Conservation (phyloP, 35 echinoderm and acorn worm species). For the Apostichopus japonicus region DNA sequence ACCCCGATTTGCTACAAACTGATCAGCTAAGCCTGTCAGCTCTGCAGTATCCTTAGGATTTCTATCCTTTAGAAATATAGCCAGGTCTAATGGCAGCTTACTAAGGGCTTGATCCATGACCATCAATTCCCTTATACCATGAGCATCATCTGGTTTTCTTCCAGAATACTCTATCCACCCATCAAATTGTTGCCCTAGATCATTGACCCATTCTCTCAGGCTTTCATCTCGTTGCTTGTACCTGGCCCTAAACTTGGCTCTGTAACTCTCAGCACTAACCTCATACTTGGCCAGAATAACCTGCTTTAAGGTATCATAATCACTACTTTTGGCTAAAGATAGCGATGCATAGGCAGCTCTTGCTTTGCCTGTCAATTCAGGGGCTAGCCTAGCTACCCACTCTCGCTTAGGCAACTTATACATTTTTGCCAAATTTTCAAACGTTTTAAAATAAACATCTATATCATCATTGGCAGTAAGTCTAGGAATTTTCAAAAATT, state of each 20-base stretch:
- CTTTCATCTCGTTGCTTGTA: not conserved
- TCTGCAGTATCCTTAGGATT: not conserved
- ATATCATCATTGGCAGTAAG: constrained; percentile 1
- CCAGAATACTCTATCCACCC: not conserved
- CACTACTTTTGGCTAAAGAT: not conserved
- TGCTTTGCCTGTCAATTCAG: constrained; percentile 39
- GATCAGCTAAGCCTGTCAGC: too few species aligned
- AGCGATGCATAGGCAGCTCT: constrained; percentile 29
- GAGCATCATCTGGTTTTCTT: not conserved
- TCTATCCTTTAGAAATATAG: not conserved
- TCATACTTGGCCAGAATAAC: constrained; percentile 28
- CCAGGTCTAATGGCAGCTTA: not conserved
- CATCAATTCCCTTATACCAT: constrained; percentile 27
- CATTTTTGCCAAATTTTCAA: constrained; percentile 34
- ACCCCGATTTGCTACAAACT: not conserved
- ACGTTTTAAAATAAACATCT: constrained; percentile 45
- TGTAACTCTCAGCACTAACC: not conserved
- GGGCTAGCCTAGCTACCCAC: constrained; percentile 28
- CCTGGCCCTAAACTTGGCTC: not conserved
- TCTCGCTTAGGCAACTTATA: not conserved
- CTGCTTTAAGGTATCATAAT: constrained; percentile 28
- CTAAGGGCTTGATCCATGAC: not conserved
- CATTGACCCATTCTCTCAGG: constrained; percentile 4
- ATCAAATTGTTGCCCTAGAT: not conserved
- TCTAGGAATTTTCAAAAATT: not conserved